Conservation (phyloP, 2,797 vertebrate genomes). For the Diplodus puntazzo region DNA sequence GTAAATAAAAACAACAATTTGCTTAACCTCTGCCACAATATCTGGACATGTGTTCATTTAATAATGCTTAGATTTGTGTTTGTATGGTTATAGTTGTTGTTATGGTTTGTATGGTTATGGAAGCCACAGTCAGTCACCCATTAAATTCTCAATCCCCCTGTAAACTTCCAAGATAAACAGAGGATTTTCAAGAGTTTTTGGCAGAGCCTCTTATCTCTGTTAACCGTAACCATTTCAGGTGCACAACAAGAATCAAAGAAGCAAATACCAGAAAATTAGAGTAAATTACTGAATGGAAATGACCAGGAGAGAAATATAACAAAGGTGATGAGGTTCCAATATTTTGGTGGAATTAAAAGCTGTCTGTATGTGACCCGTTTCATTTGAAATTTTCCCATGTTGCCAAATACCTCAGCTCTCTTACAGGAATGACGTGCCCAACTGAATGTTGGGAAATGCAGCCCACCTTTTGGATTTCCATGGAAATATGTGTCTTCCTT, state of each 20-base stretch:
- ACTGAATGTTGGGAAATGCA: background rate
- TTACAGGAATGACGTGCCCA: rapidly evolving
- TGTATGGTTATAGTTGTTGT: too few species aligned
- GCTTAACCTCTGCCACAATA: too few species aligned
- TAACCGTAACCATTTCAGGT: background rate
- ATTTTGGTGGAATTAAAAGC: background rate
- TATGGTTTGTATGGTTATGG: too few species aligned
- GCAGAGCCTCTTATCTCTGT: background rate
- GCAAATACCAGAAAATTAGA: background rate
- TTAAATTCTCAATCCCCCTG: conserved; percentile 8
- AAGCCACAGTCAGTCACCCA: too few species aligned
- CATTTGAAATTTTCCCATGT: background rate
- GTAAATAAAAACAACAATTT: too few species aligned
- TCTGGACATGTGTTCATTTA: too few species aligned
- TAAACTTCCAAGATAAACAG: background rate
- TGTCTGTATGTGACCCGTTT: background rate
- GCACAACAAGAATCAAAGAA: background rate
- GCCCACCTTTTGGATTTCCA: background rate
- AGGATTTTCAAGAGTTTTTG: background rate
- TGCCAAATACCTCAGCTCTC: background rate
- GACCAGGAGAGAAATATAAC: background rate
- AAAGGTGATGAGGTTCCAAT: background rate
- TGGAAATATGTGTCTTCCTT: background rate
- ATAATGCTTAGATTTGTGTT: too few species aligned
- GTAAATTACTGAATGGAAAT: background rate